Conservation (phyloP, 2,113 vertebrate species). For the Elachura formosa region DNA sequence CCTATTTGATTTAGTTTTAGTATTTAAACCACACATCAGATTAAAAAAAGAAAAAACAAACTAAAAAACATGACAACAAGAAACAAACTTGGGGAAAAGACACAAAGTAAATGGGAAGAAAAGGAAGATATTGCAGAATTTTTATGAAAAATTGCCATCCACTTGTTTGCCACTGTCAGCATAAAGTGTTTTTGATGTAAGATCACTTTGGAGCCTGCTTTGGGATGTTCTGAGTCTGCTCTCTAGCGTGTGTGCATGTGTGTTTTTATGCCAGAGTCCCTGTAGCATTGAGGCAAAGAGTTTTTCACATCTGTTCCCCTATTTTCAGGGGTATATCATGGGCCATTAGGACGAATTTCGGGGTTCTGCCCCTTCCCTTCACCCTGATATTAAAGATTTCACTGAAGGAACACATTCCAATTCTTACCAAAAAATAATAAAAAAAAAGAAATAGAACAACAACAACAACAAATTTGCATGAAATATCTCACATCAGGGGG, state of each 20-base stretch:
- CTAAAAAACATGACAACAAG: neutral
- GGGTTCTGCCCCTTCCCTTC: neutral
- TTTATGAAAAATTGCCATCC: constrained; percentile 25
- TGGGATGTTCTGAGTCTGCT: constrained; percentile 6
- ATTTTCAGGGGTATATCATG: constrained; percentile 24
- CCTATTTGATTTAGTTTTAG: constrained; percentile 32
- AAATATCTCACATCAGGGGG: neutral
- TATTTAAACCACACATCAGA: neutral
- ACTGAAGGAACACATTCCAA: neutral
- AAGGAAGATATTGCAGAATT: neutral
- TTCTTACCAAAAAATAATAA: neutral
- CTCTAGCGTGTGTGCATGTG: neutral
- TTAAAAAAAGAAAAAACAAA: neutral
- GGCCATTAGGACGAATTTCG: neutral
- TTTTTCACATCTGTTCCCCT: constrained; percentile 9
- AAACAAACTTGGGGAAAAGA: neutral
- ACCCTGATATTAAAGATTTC: neutral
- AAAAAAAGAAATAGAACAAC: neutral
- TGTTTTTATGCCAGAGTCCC: neutral
- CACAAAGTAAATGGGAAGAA: neutral
- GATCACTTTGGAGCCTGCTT: constrained; percentile 12
- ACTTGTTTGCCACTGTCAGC: constrained; percentile 52
- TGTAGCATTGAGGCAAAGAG: neutral
- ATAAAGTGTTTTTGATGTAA: constrained; percentile 32
- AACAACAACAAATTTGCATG: neutral